Conservation (phyloP, 2,113 vertebrate genomes). For the Procavia capensis region DNA sequence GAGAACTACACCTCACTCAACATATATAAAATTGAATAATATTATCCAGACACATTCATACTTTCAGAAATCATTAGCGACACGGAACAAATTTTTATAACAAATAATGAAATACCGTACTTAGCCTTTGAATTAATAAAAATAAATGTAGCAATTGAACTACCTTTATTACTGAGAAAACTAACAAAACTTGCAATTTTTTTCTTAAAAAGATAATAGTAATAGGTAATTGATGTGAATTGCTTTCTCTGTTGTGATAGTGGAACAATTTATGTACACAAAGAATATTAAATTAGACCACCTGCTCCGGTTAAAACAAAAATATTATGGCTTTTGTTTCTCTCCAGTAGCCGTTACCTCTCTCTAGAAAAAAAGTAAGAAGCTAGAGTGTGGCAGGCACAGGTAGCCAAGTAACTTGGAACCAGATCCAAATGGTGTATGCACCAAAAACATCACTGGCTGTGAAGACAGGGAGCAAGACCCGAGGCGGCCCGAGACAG, state of each 20-base stretch:
- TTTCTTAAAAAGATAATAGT: background rate
- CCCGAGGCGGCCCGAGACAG: background rate
- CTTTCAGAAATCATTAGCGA: constrained; percentile 39
- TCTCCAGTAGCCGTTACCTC: background rate
- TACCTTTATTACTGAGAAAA: background rate
- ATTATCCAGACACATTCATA: background rate
- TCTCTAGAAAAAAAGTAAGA: constrained; percentile 57
- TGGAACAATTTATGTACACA: background rate
- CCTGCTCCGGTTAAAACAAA: background rate
- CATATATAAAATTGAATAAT: background rate
- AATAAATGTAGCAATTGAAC: background rate
- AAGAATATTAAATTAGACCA: background rate
- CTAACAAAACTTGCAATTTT: background rate
- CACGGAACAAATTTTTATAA: constrained; percentile 41
- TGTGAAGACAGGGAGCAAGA: background rate
- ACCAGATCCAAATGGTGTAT: background rate
- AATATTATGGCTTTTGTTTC: background rate
- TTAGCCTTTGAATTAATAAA: constrained; percentile 13
- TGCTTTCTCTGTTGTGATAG: background rate
- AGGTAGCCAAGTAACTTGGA: constrained; percentile 56
- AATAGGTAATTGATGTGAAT: background rate
- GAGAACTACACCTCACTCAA: background rate
- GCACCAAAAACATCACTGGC: constrained; percentile 47
- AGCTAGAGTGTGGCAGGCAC: background rate
- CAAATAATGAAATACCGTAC: background rate